These are phyloP conservation scores for Autographa gamma DNA, from an alignment of 2,888 invertebrate genomes.

Conservation along the genomic window DNA sequence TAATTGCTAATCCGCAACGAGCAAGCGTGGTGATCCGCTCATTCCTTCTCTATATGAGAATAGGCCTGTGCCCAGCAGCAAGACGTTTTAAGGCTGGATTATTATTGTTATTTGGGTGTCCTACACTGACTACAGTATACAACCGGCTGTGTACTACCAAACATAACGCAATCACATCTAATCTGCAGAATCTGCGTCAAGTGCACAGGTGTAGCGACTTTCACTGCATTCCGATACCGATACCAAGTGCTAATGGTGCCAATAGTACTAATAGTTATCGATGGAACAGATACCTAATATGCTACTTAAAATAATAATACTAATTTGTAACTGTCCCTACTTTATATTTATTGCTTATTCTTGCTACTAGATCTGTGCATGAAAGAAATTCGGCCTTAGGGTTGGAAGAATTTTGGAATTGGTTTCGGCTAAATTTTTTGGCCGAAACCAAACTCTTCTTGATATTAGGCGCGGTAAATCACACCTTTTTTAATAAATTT, in stretches of 20 bases:
- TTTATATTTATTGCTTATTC: no score
- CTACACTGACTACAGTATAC: background rate
- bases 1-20: no score
- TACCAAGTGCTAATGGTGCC: conserved; percentile 4
- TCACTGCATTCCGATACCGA: conserved; percentile 31
- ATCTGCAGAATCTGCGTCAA: background rate
- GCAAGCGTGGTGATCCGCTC: no score
- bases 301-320: background rate
- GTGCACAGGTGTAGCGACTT: conserved; percentile 22
- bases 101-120: no score
- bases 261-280: background rate
- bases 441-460: background rate
- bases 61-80: no score
- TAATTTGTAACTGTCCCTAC: background rate
- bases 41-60: no score
- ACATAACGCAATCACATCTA: background rate
- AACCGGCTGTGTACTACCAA: background rate
- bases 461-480: no score
- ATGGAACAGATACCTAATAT: background rate
- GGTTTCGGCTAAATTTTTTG: background rate
- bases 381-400: background rate
- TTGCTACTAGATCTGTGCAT: no score
- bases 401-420: background rate
- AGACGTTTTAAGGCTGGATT: no score
- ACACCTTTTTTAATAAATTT: no score